Base-by-base conservation (phyloP, 2,113 vertebrate species). In the Abramis brama region DNA sequence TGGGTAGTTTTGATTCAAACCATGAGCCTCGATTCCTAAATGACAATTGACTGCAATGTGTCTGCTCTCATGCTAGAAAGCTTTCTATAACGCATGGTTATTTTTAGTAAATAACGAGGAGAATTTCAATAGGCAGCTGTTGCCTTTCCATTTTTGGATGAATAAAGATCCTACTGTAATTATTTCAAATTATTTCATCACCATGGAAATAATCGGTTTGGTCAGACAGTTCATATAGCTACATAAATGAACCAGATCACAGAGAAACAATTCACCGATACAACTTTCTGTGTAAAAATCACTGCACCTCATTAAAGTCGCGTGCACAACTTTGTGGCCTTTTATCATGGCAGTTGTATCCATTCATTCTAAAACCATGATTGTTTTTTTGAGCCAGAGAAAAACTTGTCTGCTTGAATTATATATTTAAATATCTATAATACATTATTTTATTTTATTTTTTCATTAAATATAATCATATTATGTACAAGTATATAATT, bases 1-100 rank as follows among this genome's bases (percentile, higher is more conserved):
- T 89, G 85, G 89, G 66, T 71, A 79, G 88, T 64, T 27, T 77
- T 79, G 62, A 79, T 62, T 85, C 50, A 76, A 79, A 82, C 80
- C 81, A 85, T 70, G 59, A 50, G 43, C 52, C 39, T 74, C 15
- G 25, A 25, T 87, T 87, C 88, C 87, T 82, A 66, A 27, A 87
- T 79, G 76, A 87, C 39, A 62, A 85, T 85, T 89, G 82, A 74
- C 66, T 59, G 5, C 55, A 23, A 17, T 15, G 66, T n/a, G 27
- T 6, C 27, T 36, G 1, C n/a, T 75, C 45, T 55, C 55, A 55
- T 39, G 19, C 68, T 43, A 43, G 36, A 71, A 43, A 47, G 66
- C 43, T 19, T n/a, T 68, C 64, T 71, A 55, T 68, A 43, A 59
- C 52, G 9, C 17, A 78, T 59, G 23, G 0, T 80, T 50, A 76